These are phyloP conservation scores for Pitta sordida DNA, from an alignment of 2,113 vertebrate genomes.

Conservation along the genomic window DNA sequence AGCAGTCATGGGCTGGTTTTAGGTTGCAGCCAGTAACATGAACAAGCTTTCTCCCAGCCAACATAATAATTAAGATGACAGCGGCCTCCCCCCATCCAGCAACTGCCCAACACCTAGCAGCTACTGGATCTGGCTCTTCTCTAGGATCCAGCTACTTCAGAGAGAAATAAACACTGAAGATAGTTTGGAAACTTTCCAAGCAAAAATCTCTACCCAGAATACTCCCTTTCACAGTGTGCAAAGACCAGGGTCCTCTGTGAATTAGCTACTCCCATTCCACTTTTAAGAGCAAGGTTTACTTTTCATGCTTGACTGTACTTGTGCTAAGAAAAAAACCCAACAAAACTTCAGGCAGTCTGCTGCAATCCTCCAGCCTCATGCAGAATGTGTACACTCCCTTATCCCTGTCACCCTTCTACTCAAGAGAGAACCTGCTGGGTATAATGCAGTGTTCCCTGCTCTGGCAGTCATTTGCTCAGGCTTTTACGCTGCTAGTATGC, in stretches of 20 bases:
- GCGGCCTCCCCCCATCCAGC: no score
- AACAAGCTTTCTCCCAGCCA: background rate
- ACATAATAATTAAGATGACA: accelerated
- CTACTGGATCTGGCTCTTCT: accelerated
- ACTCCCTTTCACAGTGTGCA: background rate
- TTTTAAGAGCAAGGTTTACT: background rate
- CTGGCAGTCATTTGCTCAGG: accelerated
- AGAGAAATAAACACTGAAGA: background rate
- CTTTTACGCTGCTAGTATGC: background rate
- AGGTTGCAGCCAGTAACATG: accelerated
- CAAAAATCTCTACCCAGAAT: background rate
- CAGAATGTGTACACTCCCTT: accelerated
- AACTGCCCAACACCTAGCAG: background rate
- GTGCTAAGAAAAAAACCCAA: background rate
- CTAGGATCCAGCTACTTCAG: accelerated
- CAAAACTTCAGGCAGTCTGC: background rate
- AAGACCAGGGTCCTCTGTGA: background rate
- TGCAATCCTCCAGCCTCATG: background rate
- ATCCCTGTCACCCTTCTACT: background rate
- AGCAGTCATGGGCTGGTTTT: accelerated
- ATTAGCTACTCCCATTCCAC: background rate
- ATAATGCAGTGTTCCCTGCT: background rate
- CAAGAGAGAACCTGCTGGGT: accelerated
- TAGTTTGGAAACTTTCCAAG: background rate
- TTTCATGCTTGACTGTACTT: background rate